A percentile compares a stretch with the other conserved stretches of the same genome.
Conservation (phyloP, 1,140 invertebrate species). For the Thaumetopoea pityocampa region DNA sequence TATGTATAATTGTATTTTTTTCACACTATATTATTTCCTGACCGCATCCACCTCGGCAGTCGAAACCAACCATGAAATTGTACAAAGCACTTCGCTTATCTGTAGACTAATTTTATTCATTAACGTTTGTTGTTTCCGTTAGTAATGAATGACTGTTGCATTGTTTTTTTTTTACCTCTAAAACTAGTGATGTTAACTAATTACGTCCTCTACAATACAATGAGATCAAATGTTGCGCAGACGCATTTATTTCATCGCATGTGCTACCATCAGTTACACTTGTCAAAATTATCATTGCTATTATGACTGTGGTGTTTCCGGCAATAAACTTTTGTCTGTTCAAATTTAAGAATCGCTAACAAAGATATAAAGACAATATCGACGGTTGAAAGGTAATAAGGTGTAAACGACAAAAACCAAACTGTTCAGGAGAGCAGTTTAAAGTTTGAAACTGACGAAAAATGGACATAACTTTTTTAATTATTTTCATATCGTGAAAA, state of each 20-base stretch:
- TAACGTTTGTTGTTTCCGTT: conserved; percentile 36
- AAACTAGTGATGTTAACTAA: conserved; percentile 27
- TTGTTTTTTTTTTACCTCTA: conserved; percentile 28
- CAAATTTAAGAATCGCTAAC: not conserved
- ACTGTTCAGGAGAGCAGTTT: too few species aligned
- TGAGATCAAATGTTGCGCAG: conserved; percentile 19
- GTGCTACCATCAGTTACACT: conserved; percentile 13
- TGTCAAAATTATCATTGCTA: conserved; percentile 9
- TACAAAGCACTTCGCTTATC: not conserved
- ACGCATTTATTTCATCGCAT: conserved; percentile 15
- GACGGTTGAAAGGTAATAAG: too few species aligned
- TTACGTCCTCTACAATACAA: conserved; percentile 27
- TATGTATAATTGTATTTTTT: not conserved
- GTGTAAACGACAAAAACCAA: too few species aligned
- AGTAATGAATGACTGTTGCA: conserved; percentile 22
- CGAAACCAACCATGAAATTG: conserved; percentile 6
- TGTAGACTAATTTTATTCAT: conserved; percentile 19
- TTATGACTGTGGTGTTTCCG: conserved; percentile 7
- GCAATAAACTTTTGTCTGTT: conserved; percentile 5
- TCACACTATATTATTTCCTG: not conserved
- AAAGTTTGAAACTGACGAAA: too few species aligned
- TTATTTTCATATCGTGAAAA: too few species aligned
- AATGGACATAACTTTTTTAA: too few species aligned
- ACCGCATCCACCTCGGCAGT: not conserved
- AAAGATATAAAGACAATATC: not conserved